phyloP scores from a whole-genome alignment of 1,140 invertebrate species.

The Panagrolaimus sp. region DNA sequence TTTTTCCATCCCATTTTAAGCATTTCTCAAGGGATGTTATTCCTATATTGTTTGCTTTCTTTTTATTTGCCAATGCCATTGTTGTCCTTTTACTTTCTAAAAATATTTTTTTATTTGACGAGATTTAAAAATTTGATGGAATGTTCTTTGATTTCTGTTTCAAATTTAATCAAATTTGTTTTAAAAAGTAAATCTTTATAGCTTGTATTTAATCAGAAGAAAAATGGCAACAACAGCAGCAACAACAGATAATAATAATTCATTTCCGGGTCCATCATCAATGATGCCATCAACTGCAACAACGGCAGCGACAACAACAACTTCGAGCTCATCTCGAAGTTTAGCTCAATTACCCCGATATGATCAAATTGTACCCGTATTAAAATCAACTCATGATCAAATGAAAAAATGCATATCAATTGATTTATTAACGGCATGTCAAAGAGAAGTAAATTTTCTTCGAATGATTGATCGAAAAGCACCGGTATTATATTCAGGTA shows the following conservation, averaged over 20 bases:
- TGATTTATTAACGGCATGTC: conserved; percentile 42
- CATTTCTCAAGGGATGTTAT: too few species aligned
- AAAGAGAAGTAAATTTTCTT: conserved; percentile 57
- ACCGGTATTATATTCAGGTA: conserved; percentile 51
- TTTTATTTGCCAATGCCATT: too few species aligned
- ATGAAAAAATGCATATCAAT: conserved; percentile 13
- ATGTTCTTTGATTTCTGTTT: too few species aligned
- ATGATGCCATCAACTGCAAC: not conserved
- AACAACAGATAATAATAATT: not conserved
- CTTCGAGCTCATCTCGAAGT: not conserved
- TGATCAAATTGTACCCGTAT: not conserved
- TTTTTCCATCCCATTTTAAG: too few species aligned
- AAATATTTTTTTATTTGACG: too few species aligned
- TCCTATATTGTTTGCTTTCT: too few species aligned
- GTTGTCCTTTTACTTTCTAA: too few species aligned
- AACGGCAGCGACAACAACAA: not conserved
- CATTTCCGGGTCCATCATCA: not conserved
- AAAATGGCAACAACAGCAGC: not conserved
- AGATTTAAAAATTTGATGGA: too few species aligned
- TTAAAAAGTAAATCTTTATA: too few species aligned
- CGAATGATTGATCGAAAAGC: conserved; percentile 56
- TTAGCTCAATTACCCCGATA: not conserved
- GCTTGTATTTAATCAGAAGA: too few species aligned
- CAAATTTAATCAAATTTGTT: too few species aligned
- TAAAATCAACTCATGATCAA: conserved; percentile 7